These are phyloP conservation scores for Corydoras maculifer DNA, from an alignment of 2,113 vertebrate species.

Conservation along the genomic window DNA sequence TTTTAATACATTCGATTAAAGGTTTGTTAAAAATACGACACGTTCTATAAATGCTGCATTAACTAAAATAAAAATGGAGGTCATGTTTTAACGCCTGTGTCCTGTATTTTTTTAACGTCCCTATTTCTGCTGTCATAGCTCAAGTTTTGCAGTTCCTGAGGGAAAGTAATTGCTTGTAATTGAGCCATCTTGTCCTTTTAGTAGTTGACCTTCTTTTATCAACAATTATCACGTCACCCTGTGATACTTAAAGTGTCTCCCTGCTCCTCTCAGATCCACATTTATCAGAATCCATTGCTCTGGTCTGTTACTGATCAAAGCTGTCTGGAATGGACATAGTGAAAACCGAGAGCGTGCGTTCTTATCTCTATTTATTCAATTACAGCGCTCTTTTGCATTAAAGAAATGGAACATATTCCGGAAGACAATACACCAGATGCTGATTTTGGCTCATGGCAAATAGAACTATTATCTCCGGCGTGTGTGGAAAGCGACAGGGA, in stretches of 20 bases:
- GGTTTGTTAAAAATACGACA: background rate
- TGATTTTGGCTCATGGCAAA: conserved; percentile 23
- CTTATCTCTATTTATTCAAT: conserved; percentile 28
- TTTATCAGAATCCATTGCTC: conserved; percentile 17
- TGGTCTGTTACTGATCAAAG: conserved; percentile 7
- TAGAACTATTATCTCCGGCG: conserved; percentile 13
- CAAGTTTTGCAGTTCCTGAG: conserved; percentile 17
- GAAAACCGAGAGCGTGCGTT: background rate
- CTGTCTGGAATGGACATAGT: conserved; percentile 12
- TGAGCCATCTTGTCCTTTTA: conserved; percentile 33
- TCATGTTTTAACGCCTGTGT: conserved; percentile 11
- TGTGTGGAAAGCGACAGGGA: conserved; percentile 9
- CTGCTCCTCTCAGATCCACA: conserved; percentile 19
- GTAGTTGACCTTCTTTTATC: conserved; percentile 39
- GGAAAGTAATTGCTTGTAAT: conserved; percentile 40
- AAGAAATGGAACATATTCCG: conserved; percentile 7
- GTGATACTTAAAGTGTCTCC: conserved; percentile 24
- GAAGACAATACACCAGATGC: conserved; percentile 26
- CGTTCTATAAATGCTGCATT: background rate
- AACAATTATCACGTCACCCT: conserved; percentile 37
- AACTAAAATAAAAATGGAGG: conserved; percentile 2
- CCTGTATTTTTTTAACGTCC: conserved; percentile 16
- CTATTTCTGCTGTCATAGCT: conserved; percentile 9
- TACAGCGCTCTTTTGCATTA: conserved; percentile 24
- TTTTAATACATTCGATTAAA: too few relatives aligned